phyloP scores from a whole-genome alignment of 1,140 invertebrate genomes.

The Magallana ariakensis region DNA sequence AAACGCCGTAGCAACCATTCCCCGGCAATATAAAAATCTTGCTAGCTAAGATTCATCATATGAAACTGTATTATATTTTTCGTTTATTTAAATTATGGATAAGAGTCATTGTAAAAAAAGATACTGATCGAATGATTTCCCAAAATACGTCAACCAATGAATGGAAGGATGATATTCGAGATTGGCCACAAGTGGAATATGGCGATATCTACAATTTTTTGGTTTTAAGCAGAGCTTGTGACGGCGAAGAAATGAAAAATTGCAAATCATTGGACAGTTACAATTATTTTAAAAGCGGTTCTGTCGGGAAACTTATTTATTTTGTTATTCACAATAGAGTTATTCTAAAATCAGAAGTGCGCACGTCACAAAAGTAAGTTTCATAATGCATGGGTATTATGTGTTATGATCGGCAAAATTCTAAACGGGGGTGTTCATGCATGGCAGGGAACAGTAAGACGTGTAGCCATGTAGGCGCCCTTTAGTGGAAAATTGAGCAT shows the following conservation, averaged over 20 bases:
- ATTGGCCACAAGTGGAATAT: too few relatives aligned
- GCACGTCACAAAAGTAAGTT: too few relatives aligned
- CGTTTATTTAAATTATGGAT: too few relatives aligned
- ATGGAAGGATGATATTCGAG: slow-evolving; percentile 50
- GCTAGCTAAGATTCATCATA: too few relatives aligned
- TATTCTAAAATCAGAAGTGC: slow-evolving; percentile 45
- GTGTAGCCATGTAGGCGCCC: slow-evolving; percentile 47
- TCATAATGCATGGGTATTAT: slow-evolving; percentile 35
- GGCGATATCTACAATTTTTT: slow-evolving; percentile 55
- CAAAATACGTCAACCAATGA: too few relatives aligned
- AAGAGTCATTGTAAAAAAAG: too few relatives aligned
- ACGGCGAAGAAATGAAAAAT: slow-evolving; percentile 47
- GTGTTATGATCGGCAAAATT: slow-evolving; percentile 35
- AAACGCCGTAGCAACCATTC: too few relatives aligned
- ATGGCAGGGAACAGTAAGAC: too few relatives aligned
- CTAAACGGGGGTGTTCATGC: slow-evolving; percentile 44
- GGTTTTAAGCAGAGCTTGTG: slow-evolving; percentile 29
- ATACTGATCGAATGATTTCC: too few relatives aligned
- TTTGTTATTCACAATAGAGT: not conserved
- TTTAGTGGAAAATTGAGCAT: too few relatives aligned
- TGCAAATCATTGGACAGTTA: slow-evolving; percentile 48
- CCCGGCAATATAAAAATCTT: too few relatives aligned
- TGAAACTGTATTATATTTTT: too few relatives aligned
- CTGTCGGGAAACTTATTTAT: slow-evolving; percentile 18
- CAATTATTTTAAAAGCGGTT: slow-evolving; percentile 50